These are phyloP conservation scores for Chelonoidis abingdonii DNA, from an alignment of 2,113 vertebrate species.

Conservation along the genomic window DNA sequence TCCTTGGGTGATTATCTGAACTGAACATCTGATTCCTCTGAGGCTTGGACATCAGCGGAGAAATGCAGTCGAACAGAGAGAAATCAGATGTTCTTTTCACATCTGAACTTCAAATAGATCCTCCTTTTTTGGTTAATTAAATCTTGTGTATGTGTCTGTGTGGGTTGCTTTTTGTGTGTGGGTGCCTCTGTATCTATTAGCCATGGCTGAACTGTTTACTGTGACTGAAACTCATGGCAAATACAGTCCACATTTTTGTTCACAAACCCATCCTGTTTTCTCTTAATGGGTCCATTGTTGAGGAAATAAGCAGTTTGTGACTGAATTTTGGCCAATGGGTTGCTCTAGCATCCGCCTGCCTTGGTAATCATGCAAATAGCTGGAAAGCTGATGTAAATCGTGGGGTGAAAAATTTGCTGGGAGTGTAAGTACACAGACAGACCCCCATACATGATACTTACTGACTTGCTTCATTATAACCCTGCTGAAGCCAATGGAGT, in stretches of 20 bases:
- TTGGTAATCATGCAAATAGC: not conserved
- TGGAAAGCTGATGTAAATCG: not conserved
- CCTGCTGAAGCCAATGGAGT: rapidly evolving
- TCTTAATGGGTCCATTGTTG: not conserved
- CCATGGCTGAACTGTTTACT: not conserved
- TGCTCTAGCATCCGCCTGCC: not conserved
- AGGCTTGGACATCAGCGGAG: conserved; percentile 68
- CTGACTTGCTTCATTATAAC: not conserved
- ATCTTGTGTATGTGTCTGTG: conserved; percentile 15
- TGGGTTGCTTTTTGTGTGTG: not conserved
- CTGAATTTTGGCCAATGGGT: not conserved
- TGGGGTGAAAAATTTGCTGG: not conserved
- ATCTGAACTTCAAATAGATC: conserved; percentile 65
- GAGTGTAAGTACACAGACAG: not conserved
- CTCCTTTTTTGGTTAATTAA: conserved; percentile 60
- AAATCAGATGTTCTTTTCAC: conserved; percentile 67
- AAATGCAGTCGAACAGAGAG: conserved; percentile 65
- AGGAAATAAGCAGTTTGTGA: not conserved
- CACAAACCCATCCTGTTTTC: not conserved
- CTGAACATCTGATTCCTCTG: conserved; percentile 72
- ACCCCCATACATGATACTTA: not conserved
- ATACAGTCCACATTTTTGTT: not conserved
- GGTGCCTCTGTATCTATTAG: not conserved
- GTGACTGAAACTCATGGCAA: not conserved
- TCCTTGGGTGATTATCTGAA: conserved; percentile 58